These are phyloP conservation scores for Neoniphon sammara DNA, from an alignment of 2,797 vertebrate species.

Conservation along the genomic window DNA sequence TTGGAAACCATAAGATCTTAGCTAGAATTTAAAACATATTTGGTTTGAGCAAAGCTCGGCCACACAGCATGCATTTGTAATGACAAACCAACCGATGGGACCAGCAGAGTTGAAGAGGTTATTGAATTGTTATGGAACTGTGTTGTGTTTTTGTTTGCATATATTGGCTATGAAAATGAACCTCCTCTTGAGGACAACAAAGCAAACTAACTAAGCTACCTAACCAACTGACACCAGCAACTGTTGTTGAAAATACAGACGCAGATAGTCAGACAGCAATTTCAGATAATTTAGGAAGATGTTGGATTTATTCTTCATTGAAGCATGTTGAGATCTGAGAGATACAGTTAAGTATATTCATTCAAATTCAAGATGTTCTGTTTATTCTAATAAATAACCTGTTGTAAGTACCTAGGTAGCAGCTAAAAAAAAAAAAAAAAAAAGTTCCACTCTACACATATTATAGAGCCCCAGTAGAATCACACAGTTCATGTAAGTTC, in stretches of 20 bases:
- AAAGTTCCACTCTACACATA: neutral
- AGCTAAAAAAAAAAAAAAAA: neutral
- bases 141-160: too few relatives aligned
- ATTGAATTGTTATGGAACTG: too few relatives aligned
- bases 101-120: too few relatives aligned
- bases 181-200: neutral
- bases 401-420: neutral
- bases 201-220: neutral
- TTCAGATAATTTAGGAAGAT: conserved; percentile 31
- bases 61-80: too few relatives aligned
- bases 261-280: conserved; percentile 3
- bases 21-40: too few relatives aligned
- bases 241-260: conserved; percentile 26
- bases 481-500: neutral
- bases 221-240: neutral
- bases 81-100: too few relatives aligned
- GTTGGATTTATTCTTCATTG: conserved; percentile 35
- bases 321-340: conserved; percentile 7
- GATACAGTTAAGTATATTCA: neutral
- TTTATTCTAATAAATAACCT: conserved; percentile 12
- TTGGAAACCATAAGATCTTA: too few relatives aligned
- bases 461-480: neutral
- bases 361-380: conserved; percentile 4
- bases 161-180: too few relatives aligned
- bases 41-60: too few relatives aligned